phyloP scores from a whole-genome alignment of 1,140 invertebrate species.

The Oryctes rhinoceros region DNA sequence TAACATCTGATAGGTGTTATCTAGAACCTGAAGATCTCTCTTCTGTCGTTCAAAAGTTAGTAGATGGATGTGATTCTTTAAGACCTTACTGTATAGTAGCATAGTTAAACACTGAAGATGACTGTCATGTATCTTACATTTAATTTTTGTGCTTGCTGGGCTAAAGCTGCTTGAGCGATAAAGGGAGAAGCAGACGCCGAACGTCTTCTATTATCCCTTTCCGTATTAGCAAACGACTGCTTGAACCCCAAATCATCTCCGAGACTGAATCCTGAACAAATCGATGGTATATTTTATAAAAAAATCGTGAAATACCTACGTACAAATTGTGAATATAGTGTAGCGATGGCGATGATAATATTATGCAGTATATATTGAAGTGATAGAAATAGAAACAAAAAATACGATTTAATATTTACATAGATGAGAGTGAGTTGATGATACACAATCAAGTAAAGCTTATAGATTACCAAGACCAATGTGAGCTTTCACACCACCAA shows the following conservation, averaged over 20 bases:
- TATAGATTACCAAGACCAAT: constrained; percentile 78
- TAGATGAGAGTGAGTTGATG: not conserved
- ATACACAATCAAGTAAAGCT: constrained; percentile 21
- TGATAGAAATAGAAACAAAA: not conserved
- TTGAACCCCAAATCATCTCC: constrained; percentile 85
- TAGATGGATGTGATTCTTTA: too few relatives aligned
- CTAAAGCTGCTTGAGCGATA: constrained; percentile 51
- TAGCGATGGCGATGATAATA: not conserved
- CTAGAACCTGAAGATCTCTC: too few relatives aligned
- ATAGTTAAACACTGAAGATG: not conserved
- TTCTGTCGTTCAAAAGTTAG: too few relatives aligned
- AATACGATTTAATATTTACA: constrained; percentile 25
- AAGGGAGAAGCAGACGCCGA: constrained; percentile 63
- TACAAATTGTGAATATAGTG: not conserved
- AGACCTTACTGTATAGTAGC: too few relatives aligned
- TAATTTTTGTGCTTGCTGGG: constrained; percentile 41
- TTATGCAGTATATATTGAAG: not conserved
- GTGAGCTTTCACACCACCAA: constrained; percentile 88
- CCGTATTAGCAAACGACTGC: constrained; percentile 79
- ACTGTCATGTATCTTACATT: constrained; percentile 17
- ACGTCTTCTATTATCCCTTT: constrained; percentile 69
- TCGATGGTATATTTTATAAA: not conserved
- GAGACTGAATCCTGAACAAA: constrained; percentile 75
- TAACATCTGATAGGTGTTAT: too few relatives aligned
- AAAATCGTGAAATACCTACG: too few relatives aligned